Evolutionary conservation across 2,797 vertebrate genomes (phyloP).

Genomic region (Crocidura indochinensis): DNA sequence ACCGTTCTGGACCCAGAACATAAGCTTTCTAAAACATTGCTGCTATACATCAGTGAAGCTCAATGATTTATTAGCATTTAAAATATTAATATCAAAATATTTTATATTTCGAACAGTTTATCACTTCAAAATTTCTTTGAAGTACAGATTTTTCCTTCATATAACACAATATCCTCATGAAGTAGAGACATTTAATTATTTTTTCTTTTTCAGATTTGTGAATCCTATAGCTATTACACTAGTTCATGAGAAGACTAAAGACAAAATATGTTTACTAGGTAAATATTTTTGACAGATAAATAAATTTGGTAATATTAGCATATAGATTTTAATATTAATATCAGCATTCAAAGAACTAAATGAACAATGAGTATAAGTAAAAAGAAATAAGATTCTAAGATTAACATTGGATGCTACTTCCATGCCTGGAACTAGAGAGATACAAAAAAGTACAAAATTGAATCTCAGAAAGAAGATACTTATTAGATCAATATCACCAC

Average conservation of each 20-base stretch:
- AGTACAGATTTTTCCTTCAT: background rate
- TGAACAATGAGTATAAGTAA: background rate
- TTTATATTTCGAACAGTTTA: background rate
- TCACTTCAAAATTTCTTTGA: slow-evolving; percentile 34
- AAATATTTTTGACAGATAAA: slow-evolving; percentile 40
- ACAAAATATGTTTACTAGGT: background rate
- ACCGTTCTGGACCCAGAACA: too few relatives aligned
- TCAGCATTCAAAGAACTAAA: slow-evolving; percentile 12
- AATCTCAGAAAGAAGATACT: background rate
- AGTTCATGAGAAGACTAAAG: background rate
- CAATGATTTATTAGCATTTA: background rate
- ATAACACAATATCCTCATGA: background rate
- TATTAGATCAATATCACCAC: background rate
- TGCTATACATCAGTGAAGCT: background rate
- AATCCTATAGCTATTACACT: background rate
- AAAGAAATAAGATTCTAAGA: background rate
- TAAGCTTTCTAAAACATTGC: too few relatives aligned
- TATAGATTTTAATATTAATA: background rate
- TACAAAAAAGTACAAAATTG: background rate
- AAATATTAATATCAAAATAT: slow-evolving; percentile 27
- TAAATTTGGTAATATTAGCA: slow-evolving; percentile 35
- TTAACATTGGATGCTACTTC: background rate
- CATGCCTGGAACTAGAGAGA: background rate
- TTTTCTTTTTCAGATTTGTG: slow-evolving; percentile 1
- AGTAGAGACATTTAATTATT: background rate